phyloP scores from a whole-genome alignment of 64 coral and sea anemone species.

The Hydrozoanthus tunicans region DNA sequence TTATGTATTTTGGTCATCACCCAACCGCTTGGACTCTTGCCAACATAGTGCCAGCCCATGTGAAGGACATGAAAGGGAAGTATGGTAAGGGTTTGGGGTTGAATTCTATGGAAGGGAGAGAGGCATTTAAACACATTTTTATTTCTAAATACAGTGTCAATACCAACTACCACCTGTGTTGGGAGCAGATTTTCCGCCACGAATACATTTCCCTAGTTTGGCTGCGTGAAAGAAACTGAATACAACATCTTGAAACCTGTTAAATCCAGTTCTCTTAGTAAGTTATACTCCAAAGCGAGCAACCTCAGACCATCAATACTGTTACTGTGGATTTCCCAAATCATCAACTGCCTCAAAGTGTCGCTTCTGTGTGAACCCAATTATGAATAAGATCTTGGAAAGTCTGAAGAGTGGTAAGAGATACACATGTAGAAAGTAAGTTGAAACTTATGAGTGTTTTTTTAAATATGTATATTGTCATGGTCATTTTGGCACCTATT shows the following conservation, averaged over 20 bases:
- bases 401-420: neutral
- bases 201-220: neutral
- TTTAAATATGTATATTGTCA: no score
- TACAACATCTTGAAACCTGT: conserved; percentile 24
- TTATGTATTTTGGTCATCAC: conserved; percentile 8
- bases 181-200: neutral
- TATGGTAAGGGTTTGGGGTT: neutral
- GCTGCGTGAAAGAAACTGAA: neutral
- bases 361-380: neutral
- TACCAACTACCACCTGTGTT: neutral
- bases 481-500: neutral
- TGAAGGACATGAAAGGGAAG: neutral
- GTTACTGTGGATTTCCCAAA: conserved; percentile 35
- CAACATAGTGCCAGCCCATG: neutral
- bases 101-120: conserved; percentile 11
- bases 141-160: neutral
- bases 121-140: neutral
- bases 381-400: neutral
- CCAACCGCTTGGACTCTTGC: neutral
- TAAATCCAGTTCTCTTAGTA: neutral
- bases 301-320: conserved; percentile 5
- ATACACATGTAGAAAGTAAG: conserved; percentile 3
- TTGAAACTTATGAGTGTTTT: neutral
- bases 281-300: conserved; percentile 31
- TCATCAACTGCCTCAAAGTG: conserved; percentile 1